Conservation (phyloP, 2,113 vertebrate species). For the Phodopus roborovskii region DNA sequence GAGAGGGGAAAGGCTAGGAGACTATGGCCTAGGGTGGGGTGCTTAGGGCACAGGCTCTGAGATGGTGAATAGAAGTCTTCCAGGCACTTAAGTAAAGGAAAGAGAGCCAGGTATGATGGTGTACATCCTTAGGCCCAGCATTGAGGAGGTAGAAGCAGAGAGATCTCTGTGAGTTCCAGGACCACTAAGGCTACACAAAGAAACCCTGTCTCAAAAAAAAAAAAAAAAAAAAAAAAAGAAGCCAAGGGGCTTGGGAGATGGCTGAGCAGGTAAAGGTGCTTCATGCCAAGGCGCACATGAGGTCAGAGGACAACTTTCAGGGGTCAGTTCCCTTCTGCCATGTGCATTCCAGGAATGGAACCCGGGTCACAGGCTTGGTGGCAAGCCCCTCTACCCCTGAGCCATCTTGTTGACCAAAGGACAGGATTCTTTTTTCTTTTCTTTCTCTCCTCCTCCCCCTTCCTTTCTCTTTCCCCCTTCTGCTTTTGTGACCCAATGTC, state of each 20-base stretch:
- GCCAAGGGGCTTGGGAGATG: background rate
- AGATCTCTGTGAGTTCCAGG: too few species aligned
- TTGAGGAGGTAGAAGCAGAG: too few species aligned
- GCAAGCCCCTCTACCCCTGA: background rate
- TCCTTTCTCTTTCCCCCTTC: background rate
- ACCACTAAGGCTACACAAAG: too few species aligned
- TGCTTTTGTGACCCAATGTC: background rate
- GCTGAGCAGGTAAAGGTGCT: background rate
- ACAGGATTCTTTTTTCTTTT: background rate
- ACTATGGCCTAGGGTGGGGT: too few species aligned
- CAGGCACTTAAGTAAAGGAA: too few species aligned
- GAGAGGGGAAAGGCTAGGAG: too few species aligned
- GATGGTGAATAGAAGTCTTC: too few species aligned
- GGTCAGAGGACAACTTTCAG: background rate
- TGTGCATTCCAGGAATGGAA: background rate
- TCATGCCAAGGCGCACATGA: too few species aligned
- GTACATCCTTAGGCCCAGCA: too few species aligned
- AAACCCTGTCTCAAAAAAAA: too few species aligned
- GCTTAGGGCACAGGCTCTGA: too few species aligned
- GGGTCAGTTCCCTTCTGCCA: rapidly evolving
- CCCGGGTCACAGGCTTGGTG: background rate
- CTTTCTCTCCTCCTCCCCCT: background rate
- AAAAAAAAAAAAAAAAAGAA: background rate
- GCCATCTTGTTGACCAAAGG: background rate
- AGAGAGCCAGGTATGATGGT: too few species aligned